phyloP scores from a whole-genome alignment of 2,888 invertebrate genomes.

The Anorthoa munda region DNA sequence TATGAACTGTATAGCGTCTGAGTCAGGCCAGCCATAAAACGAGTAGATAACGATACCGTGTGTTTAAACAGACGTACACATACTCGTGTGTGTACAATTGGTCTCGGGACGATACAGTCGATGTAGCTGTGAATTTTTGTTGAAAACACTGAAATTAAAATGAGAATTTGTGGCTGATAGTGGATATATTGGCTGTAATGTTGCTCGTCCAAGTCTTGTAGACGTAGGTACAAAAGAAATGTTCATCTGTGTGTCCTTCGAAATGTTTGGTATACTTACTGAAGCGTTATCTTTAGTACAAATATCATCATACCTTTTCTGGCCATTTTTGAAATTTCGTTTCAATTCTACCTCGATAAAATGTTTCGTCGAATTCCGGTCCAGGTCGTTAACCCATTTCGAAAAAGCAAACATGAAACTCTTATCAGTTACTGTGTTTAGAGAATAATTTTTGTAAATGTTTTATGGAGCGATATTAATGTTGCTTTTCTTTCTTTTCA shows the following conservation, averaged over 20 bases:
- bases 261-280: not conserved
- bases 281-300: not conserved
- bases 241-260: not conserved
- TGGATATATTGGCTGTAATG: not conserved
- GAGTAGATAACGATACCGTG: conserved; percentile 79
- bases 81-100: conserved; percentile 66
- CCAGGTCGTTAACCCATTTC: conserved; percentile 27
- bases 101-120: conserved; percentile 49
- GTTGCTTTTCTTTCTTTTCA: conserved; percentile 78
- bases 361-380: conserved; percentile 2
- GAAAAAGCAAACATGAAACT: conserved; percentile 37
- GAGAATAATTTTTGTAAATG: conserved; percentile 22
- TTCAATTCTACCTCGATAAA: not conserved
- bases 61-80: conserved; percentile 71
- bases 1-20: conserved; percentile 66
- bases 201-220: not conserved
- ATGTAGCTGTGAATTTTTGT: conserved; percentile 32
- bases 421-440: conserved; percentile 29
- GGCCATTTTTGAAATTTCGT: not conserved
- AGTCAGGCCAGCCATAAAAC: conserved; percentile 77
- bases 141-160: conserved; percentile 29
- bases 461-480: conserved; percentile 4
- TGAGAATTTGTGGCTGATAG: conserved; percentile 4
- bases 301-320: conserved; percentile 2
- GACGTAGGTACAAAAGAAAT: not conserved